phyloP scores from a whole-genome alignment of 2,113 vertebrate species.

The Mirounga angustirostris region DNA sequence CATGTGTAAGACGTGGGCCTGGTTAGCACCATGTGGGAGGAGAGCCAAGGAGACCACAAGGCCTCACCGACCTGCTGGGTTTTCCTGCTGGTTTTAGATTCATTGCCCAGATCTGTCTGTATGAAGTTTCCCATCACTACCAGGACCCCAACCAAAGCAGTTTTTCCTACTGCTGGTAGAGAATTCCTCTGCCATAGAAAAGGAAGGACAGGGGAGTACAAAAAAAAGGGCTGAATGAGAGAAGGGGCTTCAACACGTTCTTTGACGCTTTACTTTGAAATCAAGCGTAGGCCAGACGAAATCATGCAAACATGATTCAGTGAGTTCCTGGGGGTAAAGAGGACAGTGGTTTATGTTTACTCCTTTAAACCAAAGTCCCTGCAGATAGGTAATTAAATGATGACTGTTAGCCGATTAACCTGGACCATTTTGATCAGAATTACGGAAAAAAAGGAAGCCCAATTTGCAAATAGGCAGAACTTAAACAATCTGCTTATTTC shows the following conservation, averaged over 20 bases:
- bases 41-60: background rate
- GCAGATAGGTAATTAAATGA: background rate
- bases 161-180: background rate
- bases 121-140: background rate
- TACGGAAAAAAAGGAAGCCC: background rate
- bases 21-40: background rate
- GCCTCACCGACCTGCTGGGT: background rate
- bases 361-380: background rate
- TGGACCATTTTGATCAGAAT: background rate
- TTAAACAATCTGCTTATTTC: slow-evolving; percentile 1
- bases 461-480: background rate
- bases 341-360: background rate
- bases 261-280: slow-evolving; percentile 24
- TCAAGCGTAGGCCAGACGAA: background rate
- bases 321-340: background rate
- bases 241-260: background rate
- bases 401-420: background rate
- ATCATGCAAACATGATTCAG: background rate
- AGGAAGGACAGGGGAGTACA: background rate
- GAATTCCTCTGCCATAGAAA: background rate
- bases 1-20: background rate
- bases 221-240: background rate
- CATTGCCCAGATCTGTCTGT: background rate
- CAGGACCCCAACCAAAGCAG: background rate
- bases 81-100: background rate